Evolutionary conservation across 92 coral and sea anemone genomes (phyloP).

Genomic region (Parazoanthus atlanticus): DNA sequence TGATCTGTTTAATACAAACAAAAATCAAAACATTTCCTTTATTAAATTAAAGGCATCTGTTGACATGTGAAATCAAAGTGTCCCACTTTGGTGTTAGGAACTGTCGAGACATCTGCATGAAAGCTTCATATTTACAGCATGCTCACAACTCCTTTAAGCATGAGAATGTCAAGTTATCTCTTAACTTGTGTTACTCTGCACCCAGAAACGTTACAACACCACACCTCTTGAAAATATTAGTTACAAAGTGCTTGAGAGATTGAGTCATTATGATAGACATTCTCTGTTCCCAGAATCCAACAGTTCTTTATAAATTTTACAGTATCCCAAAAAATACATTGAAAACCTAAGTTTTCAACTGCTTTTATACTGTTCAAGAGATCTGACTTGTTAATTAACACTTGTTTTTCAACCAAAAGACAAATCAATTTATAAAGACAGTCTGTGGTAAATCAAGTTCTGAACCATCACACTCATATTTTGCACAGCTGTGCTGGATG

Average conservation of each 20-base stretch:
- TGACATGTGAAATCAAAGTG: not conserved
- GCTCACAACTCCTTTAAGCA: not conserved
- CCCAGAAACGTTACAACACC: no score
- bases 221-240: not conserved
- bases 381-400: not conserved
- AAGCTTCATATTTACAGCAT: not conserved
- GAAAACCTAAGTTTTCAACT: not conserved
- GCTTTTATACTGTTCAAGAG: not conserved
- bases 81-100: not conserved
- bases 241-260: not conserved
- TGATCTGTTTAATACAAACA: no score
- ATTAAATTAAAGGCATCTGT: no score
- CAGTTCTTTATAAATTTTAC: no score
- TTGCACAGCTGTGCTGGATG: constrained; percentile 84
- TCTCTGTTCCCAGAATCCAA: not conserved
- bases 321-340: no score
- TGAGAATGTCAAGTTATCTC: not conserved
- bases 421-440: not conserved
- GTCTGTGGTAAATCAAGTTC: not conserved
- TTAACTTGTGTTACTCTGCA: no score
- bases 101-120: not conserved
- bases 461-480: constrained; percentile 46
- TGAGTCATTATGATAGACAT: not conserved
- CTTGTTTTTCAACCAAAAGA: not conserved
- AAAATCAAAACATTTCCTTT: no score